Evolutionary conservation across 2,888 invertebrate genomes (phyloP).

Genomic region (Melinaea menophilus): DNA sequence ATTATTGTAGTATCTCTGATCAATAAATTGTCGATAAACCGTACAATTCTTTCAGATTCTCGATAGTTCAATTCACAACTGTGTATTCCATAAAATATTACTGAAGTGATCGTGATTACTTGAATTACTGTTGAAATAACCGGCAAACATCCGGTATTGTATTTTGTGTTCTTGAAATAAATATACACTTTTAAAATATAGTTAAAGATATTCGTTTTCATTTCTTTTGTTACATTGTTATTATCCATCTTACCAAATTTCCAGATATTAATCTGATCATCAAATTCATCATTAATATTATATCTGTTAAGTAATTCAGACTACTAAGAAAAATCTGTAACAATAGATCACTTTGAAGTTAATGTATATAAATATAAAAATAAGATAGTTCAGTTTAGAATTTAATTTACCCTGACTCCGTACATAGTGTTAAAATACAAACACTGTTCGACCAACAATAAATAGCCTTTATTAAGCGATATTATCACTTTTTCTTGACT

Average conservation of each 20-base stretch:
- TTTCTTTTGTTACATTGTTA: too few species aligned
- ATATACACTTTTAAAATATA: neutral
- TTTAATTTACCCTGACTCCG: constrained; percentile 26
- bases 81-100: constrained; percentile 17
- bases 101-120: neutral
- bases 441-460: constrained; percentile 30
- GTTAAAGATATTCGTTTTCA: too few species aligned
- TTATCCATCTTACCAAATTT: too few species aligned
- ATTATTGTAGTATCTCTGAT: constrained; percentile 17
- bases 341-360: neutral
- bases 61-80: constrained; percentile 22
- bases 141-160: constrained; percentile 10
- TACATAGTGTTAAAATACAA: constrained; percentile 29
- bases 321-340: constrained; percentile 24
- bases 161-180: neutral
- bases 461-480: constrained; percentile 27
- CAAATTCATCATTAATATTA: too few species aligned
- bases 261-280: constrained; percentile 5
- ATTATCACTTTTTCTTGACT: constrained; percentile 10
- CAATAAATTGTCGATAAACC: constrained; percentile 18
- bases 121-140: constrained; percentile 18
- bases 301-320: too few species aligned
- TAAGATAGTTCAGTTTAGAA: neutral
- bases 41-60: constrained; percentile 17
- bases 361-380: neutral